A percentile compares a stretch with the other conserved stretches of the same genome.
These are phyloP conservation scores for Hephaestus fuliginosus DNA, from an alignment of 2,797 vertebrate genomes.

Conservation along the genomic window DNA sequence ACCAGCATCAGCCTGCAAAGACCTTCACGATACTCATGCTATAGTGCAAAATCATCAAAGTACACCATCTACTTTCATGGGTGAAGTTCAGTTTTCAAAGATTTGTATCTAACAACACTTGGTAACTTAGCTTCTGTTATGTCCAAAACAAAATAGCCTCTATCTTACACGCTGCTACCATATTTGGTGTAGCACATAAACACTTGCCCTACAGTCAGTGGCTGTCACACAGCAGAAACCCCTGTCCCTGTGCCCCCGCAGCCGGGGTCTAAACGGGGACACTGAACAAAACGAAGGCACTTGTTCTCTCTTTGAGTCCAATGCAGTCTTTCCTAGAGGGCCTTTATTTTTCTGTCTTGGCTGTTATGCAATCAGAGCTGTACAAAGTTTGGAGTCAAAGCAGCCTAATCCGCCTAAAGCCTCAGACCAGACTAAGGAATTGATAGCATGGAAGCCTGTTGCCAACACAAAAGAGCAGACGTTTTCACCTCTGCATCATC, in stretches of 20 bases:
- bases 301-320: conserved; percentile 62
- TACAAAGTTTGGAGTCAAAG: conserved; percentile 74
- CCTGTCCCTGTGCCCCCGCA: conserved; percentile 26
- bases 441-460: conserved; percentile 63
- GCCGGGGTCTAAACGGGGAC: conserved; percentile 56
- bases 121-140: neutral
- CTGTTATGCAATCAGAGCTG: conserved; percentile 60
- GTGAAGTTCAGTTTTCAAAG: neutral
- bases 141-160: neutral
- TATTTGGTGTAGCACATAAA: neutral
- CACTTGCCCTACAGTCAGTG: neutral
- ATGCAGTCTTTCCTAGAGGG: conserved; percentile 46
- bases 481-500: conserved; percentile 54
- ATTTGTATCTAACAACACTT: neutral
- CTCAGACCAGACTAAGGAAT: conserved; percentile 45
- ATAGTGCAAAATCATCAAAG: neutral
- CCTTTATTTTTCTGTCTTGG: conserved; percentile 62
- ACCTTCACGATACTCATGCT: neutral
- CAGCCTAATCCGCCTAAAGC: conserved; percentile 67
- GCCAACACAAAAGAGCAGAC: conserved; percentile 75
- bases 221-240: conserved; percentile 5
- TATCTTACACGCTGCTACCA: neutral
- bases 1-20: conserved; percentile 11
- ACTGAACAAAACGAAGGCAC: conserved; percentile 60
- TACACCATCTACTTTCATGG: neutral